Percentiles rank a stretch among this genome's conserved stretches.
These are phyloP conservation scores for Erpetoichthys calabaricus DNA, from an alignment of 2,797 vertebrate species.

Conservation along the genomic window DNA sequence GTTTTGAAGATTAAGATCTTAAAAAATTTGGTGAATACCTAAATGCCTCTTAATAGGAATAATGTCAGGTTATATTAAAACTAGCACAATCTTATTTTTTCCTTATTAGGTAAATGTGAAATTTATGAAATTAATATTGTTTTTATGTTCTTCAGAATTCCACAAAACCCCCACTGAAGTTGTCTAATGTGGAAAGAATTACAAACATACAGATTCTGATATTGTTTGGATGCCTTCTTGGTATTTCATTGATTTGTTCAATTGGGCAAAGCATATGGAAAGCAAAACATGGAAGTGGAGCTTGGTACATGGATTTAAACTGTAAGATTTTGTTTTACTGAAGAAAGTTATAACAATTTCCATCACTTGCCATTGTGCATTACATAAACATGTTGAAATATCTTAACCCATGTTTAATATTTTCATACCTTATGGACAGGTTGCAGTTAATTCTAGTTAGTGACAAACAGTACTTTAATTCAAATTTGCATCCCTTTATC, in stretches of 20 bases:
- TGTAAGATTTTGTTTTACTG: constrained; percentile 57
- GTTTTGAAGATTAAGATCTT: too few relatives aligned
- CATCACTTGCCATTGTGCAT: too few relatives aligned
- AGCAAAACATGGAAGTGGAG: constrained; percentile 67
- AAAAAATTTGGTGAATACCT: neutral
- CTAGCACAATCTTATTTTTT: too few relatives aligned
- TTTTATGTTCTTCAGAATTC: constrained; percentile 64
- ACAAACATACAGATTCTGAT: constrained; percentile 97
- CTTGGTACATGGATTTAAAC: constrained; percentile 96
- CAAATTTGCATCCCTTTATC: too few relatives aligned
- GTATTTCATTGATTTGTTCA: constrained; percentile 91
- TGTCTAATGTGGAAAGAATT: constrained; percentile 94
- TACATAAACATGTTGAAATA: too few relatives aligned
- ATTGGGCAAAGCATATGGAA: constrained; percentile 95
- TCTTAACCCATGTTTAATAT: too few relatives aligned
- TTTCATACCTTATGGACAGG: too few relatives aligned
- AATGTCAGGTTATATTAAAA: too few relatives aligned
- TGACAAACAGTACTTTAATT: too few relatives aligned
- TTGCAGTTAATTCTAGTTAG: too few relatives aligned
- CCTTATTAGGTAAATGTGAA: too few relatives aligned
- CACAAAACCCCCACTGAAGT: constrained; percentile 87
- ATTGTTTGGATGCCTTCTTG: constrained; percentile 89
- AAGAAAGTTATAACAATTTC: too few relatives aligned
- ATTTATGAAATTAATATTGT: neutral
- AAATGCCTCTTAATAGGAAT: neutral